Percentiles rank a stretch among this genome's conserved stretches.
These are phyloP conservation scores for Diabrotica balteata DNA, from an alignment of 2,888 invertebrate genomes.

Conservation along the genomic window DNA sequence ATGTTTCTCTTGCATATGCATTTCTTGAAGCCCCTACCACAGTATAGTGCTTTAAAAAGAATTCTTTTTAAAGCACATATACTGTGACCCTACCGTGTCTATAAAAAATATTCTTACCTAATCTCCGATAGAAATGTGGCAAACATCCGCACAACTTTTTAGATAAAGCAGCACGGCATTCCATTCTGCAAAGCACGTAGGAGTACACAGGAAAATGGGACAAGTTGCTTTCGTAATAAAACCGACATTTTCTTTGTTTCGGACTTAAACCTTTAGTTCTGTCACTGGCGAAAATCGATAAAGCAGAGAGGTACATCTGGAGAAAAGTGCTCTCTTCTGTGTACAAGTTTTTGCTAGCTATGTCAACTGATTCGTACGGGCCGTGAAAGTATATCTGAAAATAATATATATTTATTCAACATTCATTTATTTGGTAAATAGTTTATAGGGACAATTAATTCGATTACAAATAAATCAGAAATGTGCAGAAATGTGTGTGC, in stretches of 20 bases:
- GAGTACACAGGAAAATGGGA: conserved; percentile 73
- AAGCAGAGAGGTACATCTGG: conserved; percentile 53
- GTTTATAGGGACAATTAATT: no score
- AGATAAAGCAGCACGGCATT: conserved; percentile 72
- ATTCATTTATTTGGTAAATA: no score
- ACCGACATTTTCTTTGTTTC: conserved; percentile 73
- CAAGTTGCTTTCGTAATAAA: conserved; percentile 70
- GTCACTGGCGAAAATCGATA: conserved; percentile 55
- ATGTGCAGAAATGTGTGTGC: no score
- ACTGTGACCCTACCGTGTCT: no score
- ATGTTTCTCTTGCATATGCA: no score
- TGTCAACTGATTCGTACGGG: conserved; percentile 72
- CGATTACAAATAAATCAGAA: no score
- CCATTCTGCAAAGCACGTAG: conserved; percentile 73
- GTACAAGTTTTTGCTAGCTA: conserved; percentile 61
- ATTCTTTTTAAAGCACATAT: no score
- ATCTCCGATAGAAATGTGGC: conserved; percentile 76
- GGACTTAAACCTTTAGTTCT: conserved; percentile 61
- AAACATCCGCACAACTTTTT: conserved; percentile 72
- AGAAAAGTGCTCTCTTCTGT: conserved; percentile 54
- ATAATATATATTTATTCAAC: neutral
- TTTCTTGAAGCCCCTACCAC: no score
- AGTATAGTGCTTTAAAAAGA: no score
- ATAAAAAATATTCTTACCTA: conserved; percentile 59
- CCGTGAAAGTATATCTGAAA: conserved; percentile 71